Percentiles rank a stretch among this genome's conserved stretches.
Conservation (phyloP, 2,888 invertebrate species). For the Papilio elwesi region DNA sequence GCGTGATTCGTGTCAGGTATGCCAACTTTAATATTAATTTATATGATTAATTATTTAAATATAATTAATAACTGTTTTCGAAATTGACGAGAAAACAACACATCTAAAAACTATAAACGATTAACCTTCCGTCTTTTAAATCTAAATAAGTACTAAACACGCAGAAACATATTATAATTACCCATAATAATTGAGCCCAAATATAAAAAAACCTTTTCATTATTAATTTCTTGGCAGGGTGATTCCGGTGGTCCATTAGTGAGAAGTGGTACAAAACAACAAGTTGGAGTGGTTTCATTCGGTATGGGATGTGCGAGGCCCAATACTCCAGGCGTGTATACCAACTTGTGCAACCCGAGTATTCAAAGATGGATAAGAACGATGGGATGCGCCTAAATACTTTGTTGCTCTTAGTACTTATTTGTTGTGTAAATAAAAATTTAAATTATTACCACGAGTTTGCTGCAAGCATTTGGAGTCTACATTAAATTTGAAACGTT, state of each 20-base stretch:
- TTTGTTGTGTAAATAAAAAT: slow-evolving; percentile 1
- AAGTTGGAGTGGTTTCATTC: slow-evolving; percentile 57
- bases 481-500: neutral
- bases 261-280: slow-evolving; percentile 42
- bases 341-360: slow-evolving; percentile 47
- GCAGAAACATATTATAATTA: no score
- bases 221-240: slow-evolving; percentile 43
- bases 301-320: slow-evolving; percentile 58
- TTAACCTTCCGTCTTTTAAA: no score
- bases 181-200: no score
- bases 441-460: neutral
- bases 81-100: no score
- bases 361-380: slow-evolving; percentile 49
- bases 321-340: slow-evolving; percentile 56
- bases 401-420: neutral
- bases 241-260: slow-evolving; percentile 59
- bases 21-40: neutral
- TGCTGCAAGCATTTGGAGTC: no score
- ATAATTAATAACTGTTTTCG: no score
- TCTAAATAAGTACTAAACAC: no score
- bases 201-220: slow-evolving; percentile 7
- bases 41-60: neutral
- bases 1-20: slow-evolving; percentile 76
- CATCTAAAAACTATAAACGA: no score
- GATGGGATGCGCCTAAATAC: slow-evolving; percentile 12